Percentiles rank a stretch among this genome's conserved stretches.
Conservation (phyloP, 2,888 invertebrate genomes). For the Lepeophtheirus nordmannii region DNA sequence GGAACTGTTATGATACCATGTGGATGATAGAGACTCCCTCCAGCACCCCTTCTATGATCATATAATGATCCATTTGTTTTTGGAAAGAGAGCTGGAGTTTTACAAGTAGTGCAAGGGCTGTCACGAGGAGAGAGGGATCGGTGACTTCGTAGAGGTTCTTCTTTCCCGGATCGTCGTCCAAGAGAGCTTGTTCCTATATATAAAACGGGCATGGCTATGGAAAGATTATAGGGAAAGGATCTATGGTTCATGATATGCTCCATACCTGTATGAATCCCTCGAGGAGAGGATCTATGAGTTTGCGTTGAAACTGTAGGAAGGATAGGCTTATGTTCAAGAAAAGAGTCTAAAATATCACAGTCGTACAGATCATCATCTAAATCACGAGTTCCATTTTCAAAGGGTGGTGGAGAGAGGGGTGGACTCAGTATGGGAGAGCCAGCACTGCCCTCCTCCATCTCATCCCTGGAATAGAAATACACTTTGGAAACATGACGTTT, state of each 20-base stretch:
- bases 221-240: background rate
- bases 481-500: conserved; percentile 17
- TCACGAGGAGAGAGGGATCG: background rate
- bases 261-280: background rate
- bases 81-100: conserved; percentile 9
- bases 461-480: conserved; percentile 16
- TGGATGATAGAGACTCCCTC: conserved; percentile 1
- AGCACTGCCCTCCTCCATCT: background rate
- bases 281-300: background rate
- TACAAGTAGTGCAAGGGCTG: background rate
- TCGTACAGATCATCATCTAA: background rate
- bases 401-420: conserved; percentile 4
- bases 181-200: conserved; percentile 13
- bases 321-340: conserved; percentile 15
- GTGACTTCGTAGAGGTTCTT: background rate
- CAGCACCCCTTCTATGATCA: background rate
- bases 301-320: background rate
- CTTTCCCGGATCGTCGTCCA: background rate
- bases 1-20: background rate
- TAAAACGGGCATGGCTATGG: background rate
- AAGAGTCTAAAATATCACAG: conserved; percentile 18
- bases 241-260: background rate
- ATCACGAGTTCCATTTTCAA: too few relatives aligned
- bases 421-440: conserved; percentile 6
- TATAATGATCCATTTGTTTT: conserved; percentile 18